These are phyloP conservation scores for Lucilia sericata DNA, from an alignment of 1,140 invertebrate genomes.

Conservation along the genomic window DNA sequence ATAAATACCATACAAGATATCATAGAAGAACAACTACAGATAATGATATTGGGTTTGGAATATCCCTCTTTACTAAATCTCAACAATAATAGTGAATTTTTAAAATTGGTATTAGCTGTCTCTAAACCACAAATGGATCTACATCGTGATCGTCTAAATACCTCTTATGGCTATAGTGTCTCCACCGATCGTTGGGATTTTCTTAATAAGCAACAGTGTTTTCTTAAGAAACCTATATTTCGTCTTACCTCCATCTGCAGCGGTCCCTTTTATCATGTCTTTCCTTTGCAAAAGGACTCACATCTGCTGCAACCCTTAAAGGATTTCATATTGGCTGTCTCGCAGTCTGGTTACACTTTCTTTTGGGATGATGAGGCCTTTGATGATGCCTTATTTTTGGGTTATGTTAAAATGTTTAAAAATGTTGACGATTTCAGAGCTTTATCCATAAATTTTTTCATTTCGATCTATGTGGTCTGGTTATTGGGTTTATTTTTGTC, in stretches of 20 bases:
- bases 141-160: conserved; percentile 57
- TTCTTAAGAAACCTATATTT: conserved; percentile 52
- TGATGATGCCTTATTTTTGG: conserved; percentile 55
- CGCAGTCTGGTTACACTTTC: conserved; percentile 54
- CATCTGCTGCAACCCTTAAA: conserved; percentile 53
- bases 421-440: conserved; percentile 52
- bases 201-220: conserved; percentile 39
- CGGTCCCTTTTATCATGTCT: conserved; percentile 62
- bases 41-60: conserved; percentile 44
- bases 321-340: conserved; percentile 56
- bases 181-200: conserved; percentile 58
- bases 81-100: conserved; percentile 13
- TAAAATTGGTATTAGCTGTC: not conserved
- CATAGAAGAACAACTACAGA: conserved; percentile 14
- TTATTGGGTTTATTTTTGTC: conserved; percentile 54
- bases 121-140: conserved; percentile 33
- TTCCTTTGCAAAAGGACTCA: conserved; percentile 57
- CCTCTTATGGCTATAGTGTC: conserved; percentile 55
- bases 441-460: conserved; percentile 56
- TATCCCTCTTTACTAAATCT: not conserved
- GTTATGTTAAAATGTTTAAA: conserved; percentile 47
- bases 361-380: conserved; percentile 57
- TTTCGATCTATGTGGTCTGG: conserved; percentile 55
- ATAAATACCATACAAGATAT: conserved; percentile 44
- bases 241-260: conserved; percentile 57